A percentile compares a stretch with the other conserved stretches of the same genome.
Evolutionary conservation across 2,888 invertebrate genomes (phyloP).

Genomic region (Neocrepidodera transversa): DNA sequence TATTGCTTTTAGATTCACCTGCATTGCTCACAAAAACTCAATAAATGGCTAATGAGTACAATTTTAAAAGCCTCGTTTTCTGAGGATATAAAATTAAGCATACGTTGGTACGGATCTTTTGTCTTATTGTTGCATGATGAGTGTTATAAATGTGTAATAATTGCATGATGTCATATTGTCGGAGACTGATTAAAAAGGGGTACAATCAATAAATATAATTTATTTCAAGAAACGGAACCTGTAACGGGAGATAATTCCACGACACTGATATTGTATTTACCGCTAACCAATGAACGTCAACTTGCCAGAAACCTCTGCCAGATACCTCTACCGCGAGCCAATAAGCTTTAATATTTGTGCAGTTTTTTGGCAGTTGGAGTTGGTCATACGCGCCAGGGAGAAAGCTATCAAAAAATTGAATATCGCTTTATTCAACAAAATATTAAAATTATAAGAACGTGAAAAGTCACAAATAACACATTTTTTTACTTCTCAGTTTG

Average conservation of each 20-base stretch:
- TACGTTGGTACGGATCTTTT: conserved; percentile 58
- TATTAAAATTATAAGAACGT: conserved; percentile 53
- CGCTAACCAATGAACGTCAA: conserved; percentile 40
- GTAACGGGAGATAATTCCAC: neutral
- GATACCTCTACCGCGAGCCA: conserved; percentile 55
- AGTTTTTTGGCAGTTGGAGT: conserved; percentile 54
- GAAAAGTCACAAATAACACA: conserved; percentile 48
- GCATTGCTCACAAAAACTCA: conserved; percentile 9
- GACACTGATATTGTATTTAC: conserved; percentile 42
- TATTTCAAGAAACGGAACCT: conserved; percentile 1
- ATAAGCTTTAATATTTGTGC: conserved; percentile 48
- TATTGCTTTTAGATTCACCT: conserved; percentile 40
- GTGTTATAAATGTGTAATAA: neutral
- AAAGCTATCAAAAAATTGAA: conserved; percentile 57
- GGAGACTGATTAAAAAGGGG: neutral
- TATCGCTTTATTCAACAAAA: conserved; percentile 57
- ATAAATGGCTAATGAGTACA: conserved; percentile 55
- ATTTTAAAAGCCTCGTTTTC: conserved; percentile 62
- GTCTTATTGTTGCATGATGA: conserved; percentile 17
- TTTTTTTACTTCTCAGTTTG: conserved; percentile 45
- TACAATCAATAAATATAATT: neutral
- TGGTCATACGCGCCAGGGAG: conserved; percentile 51
- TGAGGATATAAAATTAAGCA: conserved; percentile 61
- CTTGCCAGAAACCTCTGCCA: conserved; percentile 58
- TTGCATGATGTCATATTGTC: conserved; percentile 6